phyloP scores from a whole-genome alignment of 2,113 vertebrate species.

The Rhinoptilus africanus region DNA sequence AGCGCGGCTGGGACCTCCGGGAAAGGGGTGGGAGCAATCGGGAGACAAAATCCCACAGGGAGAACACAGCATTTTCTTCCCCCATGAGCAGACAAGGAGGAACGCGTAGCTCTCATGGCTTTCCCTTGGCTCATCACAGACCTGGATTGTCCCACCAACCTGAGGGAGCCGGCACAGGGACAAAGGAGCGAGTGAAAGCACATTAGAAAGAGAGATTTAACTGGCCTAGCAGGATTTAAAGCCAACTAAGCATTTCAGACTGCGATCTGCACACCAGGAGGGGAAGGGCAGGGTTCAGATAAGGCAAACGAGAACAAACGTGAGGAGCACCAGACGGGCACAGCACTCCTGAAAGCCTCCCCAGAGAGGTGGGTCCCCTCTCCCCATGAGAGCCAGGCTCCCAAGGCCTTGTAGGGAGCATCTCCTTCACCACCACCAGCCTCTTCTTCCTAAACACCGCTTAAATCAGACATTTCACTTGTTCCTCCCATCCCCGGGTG shows the following conservation, averaged over 20 bases:
- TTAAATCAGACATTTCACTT: not conserved
- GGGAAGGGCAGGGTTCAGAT: not conserved
- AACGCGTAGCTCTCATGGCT: rapidly evolving
- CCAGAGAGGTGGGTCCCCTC: not conserved
- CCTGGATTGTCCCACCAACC: not conserved
- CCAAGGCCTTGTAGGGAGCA: not conserved
- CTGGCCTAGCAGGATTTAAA: conserved; percentile 14
- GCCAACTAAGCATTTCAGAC: conserved; percentile 12
- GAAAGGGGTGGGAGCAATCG: rapidly evolving
- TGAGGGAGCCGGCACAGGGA: not conserved
- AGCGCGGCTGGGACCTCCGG: rapidly evolving
- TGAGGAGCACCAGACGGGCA: not conserved
- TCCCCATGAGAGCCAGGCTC: not conserved
- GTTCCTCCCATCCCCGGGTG: not conserved
- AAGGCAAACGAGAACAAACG: not conserved
- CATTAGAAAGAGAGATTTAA: not conserved
- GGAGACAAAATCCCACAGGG: not conserved
- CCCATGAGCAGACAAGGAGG: not conserved
- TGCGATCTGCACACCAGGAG: not conserved
- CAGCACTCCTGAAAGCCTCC: not conserved
- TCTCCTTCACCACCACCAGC: not conserved
- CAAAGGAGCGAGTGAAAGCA: not conserved
- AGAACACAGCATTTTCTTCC: not conserved
- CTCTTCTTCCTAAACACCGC: not conserved
- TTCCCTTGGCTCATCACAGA: not conserved